These are phyloP conservation scores for Leptocoma aspasia DNA, from an alignment of 2,113 vertebrate genomes.

Conservation along the genomic window DNA sequence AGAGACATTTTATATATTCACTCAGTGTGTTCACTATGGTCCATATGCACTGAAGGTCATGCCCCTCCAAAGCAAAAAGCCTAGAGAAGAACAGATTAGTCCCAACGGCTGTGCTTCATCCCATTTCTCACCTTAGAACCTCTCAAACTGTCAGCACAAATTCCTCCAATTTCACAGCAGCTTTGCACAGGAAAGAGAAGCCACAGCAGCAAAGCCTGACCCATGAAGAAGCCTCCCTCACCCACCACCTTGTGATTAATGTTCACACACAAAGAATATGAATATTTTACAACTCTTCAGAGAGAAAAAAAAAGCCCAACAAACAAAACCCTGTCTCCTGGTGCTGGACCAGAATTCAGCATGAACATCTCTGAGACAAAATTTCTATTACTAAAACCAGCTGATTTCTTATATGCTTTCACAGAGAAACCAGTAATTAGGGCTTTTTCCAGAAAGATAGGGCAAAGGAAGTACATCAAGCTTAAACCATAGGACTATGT, in stretches of 20 bases:
- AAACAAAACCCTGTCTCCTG: not conserved
- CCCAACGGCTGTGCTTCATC: not conserved
- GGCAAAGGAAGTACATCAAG: not conserved
- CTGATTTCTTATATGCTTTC: not conserved
- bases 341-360: not conserved
- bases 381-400: not conserved
- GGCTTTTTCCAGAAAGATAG: not conserved
- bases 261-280: not conserved
- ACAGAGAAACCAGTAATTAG: not conserved
- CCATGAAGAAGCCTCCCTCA: not conserved
- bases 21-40: not conserved
- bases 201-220: not conserved
- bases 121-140: not conserved
- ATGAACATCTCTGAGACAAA: not conserved
- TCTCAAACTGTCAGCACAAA: not conserved
- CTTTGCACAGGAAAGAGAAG: not conserved
- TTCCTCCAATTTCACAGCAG: not conserved
- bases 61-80: not conserved
- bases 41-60: not conserved
- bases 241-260: rapidly evolving
- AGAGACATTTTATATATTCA: not conserved
- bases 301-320: not conserved
- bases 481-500: not conserved
- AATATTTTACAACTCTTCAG: not conserved
- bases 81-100: not conserved